Percentiles rank a stretch among this genome's conserved stretches.
Evolutionary conservation across 2,113 vertebrate genomes (phyloP).

Genomic region (Columba livia): DNA sequence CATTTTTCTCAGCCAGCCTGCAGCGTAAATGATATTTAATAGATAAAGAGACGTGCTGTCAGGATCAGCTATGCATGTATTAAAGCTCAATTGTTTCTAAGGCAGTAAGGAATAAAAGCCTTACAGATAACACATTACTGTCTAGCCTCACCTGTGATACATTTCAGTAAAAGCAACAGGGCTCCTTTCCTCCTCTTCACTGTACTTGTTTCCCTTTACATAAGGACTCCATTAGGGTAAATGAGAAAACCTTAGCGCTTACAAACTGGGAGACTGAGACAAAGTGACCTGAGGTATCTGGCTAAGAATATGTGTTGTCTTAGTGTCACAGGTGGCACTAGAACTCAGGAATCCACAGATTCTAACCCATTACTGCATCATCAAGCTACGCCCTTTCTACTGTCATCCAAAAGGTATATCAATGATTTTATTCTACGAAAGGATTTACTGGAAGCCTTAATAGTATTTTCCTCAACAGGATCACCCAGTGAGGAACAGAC

Average conservation of each 20-base stretch:
- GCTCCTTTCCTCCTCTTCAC: background rate
- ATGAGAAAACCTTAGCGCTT: background rate
- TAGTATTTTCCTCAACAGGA: background rate
- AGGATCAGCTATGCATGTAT: background rate
- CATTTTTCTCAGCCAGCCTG: background rate
- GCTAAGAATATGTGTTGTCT: background rate
- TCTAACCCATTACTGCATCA: background rate
- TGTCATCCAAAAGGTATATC: background rate
- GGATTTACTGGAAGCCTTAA: background rate
- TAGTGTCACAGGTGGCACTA: background rate
- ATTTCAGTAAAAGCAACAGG: background rate
- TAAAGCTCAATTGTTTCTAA: constrained; percentile 19
- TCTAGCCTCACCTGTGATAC: background rate
- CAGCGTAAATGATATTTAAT: constrained; percentile 29
- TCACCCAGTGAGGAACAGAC: background rate
- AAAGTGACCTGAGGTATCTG: background rate
- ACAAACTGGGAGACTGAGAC: background rate
- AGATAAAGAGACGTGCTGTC: constrained; percentile 3
- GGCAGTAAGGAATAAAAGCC: constrained; percentile 13
- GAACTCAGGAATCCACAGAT: background rate
- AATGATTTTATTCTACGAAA: background rate
- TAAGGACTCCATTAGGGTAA: background rate
- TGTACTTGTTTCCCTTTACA: background rate
- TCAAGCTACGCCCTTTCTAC: rapidly evolving
- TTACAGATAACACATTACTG: constrained; percentile 1